Percentiles rank a stretch among this genome's conserved stretches.
Conservation (phyloP, 2,113 vertebrate genomes). For the Pygoscelis adeliae region DNA sequence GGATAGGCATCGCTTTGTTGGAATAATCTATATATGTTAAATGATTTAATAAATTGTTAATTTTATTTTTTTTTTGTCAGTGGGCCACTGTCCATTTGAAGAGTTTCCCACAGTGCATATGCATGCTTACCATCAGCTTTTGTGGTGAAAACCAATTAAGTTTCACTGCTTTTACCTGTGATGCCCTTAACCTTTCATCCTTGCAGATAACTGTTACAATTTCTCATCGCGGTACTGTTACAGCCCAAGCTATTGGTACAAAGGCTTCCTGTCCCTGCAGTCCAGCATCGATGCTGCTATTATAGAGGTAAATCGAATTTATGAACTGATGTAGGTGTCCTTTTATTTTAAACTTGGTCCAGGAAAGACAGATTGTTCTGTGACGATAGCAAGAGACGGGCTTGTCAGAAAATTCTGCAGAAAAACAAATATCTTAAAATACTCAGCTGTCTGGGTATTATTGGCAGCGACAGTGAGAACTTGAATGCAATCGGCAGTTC, state of each 20-base stretch:
- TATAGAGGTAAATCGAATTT: conserved; percentile 72
- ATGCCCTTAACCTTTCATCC: neutral
- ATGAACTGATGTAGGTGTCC: neutral
- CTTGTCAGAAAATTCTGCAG: neutral
- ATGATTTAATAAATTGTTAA: neutral
- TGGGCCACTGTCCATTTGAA: neutral
- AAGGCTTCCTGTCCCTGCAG: conserved; percentile 75
- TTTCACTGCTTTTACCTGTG: neutral
- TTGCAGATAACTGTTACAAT: conserved; percentile 22
- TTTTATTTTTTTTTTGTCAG: neutral
- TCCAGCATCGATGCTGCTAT: conserved; percentile 75
- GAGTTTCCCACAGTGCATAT: neutral
- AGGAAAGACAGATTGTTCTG: neutral
- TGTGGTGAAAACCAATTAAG: fast-evolving
- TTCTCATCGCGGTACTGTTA: fast-evolving
- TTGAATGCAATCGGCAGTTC: neutral
- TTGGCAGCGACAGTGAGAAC: neutral
- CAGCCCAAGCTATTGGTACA: conserved; percentile 60
- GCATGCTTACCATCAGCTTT: neutral
- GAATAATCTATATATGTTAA: neutral
- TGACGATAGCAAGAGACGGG: neutral
- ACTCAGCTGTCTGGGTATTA: neutral
- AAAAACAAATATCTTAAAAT: neutral
- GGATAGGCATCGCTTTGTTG: fast-evolving
- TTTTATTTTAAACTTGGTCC: neutral